Percentiles rank a stretch among this genome's conserved stretches.
phyloP scores from a whole-genome alignment of 2,888 invertebrate genomes.

The Dolomedes plantarius region DNA sequence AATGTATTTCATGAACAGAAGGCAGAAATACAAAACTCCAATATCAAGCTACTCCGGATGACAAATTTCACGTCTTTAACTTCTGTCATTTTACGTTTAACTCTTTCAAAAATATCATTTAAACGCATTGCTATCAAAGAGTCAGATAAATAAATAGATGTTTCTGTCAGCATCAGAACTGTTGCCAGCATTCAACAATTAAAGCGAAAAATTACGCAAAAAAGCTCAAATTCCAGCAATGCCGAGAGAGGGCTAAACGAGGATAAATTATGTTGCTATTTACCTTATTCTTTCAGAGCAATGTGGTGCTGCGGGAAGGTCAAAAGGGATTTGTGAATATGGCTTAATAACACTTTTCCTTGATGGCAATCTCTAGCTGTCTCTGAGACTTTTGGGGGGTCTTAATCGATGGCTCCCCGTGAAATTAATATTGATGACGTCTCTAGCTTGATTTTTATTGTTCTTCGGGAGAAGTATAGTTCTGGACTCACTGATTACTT shows the following conservation, averaged over 20 bases:
- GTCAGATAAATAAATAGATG: too few species aligned
- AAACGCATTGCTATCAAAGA: too few species aligned
- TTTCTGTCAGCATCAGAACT: too few species aligned
- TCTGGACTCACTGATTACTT: not conserved
- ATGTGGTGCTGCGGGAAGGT: not conserved
- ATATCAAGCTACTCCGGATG: too few species aligned
- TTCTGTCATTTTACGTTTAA: too few species aligned
- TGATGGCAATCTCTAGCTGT: not conserved
- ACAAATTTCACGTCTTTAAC: too few species aligned
- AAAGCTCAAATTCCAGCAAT: not conserved
- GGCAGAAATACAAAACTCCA: too few species aligned
- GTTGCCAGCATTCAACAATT: too few species aligned
- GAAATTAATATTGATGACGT: conserved; percentile 1
- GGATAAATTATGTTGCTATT: not conserved
- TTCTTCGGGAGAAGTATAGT: not conserved
- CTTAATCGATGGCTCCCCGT: not conserved
- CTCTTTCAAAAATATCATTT: too few species aligned
- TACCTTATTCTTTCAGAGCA: not conserved
- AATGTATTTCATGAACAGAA: too few species aligned
- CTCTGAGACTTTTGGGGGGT: not conserved
- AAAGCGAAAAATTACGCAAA: too few species aligned
- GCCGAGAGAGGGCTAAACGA: not conserved
- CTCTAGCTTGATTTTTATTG: not conserved
- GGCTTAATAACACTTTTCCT: not conserved
- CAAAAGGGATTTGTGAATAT: conserved; percentile 3